Evolutionary conservation across 1,140 invertebrate genomes (phyloP).

Genomic region (Apis dorsata): DNA sequence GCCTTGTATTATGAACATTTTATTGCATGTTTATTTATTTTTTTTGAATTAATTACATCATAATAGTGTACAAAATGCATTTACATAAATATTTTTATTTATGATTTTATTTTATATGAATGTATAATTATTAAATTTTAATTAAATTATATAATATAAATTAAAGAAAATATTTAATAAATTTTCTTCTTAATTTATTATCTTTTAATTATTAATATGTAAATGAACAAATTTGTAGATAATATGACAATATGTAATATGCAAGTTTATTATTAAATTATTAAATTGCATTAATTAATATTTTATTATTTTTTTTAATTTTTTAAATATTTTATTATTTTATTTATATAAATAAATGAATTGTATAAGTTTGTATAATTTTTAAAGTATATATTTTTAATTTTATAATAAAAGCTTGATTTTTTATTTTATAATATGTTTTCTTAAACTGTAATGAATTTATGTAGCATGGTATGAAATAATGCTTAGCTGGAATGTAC

Average conservation of each 20-base stretch:
- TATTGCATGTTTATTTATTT: conserved; percentile 27
- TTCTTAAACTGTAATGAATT: conserved; percentile 23
- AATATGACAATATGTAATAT: neutral
- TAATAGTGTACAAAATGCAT: neutral
- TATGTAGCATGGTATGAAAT: conserved; percentile 32
- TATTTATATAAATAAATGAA: conserved; percentile 17
- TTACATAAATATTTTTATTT: neutral
- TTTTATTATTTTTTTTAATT: neutral
- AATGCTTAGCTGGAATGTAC: conserved; percentile 31
- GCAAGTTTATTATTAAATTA: conserved; percentile 15
- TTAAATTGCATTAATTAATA: neutral
- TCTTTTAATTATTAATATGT: neutral
- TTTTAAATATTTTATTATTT: neutral
- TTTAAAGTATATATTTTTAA: conserved; percentile 17
- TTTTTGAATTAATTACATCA: conserved; percentile 14
- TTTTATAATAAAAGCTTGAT: conserved; percentile 6
- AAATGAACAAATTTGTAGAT: conserved; percentile 2
- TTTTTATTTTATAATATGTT: conserved; percentile 25
- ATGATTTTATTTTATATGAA: neutral
- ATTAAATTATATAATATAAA: neutral
- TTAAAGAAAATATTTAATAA: neutral
- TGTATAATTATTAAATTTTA: neutral
- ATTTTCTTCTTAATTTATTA: neutral
- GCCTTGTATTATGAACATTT: conserved; percentile 48
- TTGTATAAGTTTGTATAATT: neutral